Evolutionary conservation across 2,888 invertebrate genomes (phyloP).

Genomic region (Thymelicus lineola): DNA sequence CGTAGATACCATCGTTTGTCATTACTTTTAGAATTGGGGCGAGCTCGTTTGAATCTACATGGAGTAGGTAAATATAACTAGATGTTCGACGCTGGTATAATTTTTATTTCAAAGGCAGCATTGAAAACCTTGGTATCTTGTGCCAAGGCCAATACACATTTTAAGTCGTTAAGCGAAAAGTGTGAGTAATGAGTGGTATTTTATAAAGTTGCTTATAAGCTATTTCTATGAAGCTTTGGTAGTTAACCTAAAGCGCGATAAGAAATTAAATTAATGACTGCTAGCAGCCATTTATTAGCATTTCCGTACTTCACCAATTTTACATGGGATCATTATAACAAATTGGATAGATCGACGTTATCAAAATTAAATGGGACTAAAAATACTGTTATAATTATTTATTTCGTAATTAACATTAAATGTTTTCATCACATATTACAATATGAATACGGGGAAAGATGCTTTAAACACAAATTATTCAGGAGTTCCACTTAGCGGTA

Average conservation of each 20-base stretch:
- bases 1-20: constrained; percentile 60
- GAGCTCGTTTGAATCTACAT: constrained; percentile 45
- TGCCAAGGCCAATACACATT: background rate
- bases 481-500: constrained; percentile 22
- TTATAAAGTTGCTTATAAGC: background rate
- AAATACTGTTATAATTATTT: no score
- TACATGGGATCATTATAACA: no score
- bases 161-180: background rate
- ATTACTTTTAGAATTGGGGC: constrained; percentile 58
- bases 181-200: background rate
- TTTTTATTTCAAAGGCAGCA: background rate
- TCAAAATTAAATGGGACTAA: no score
- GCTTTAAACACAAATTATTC: constrained; percentile 2
- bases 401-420: no score
- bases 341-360: no score
- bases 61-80: constrained; percentile 15
- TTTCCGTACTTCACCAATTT: no score
- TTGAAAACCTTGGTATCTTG: background rate
- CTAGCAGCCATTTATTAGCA: no score
- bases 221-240: background rate
- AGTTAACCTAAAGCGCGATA: no score
- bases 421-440: no score
- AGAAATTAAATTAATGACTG: no score
- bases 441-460: no score
- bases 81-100: constrained; percentile 1